These are phyloP conservation scores for Bufo bufo DNA, from an alignment of 2,113 vertebrate species.

Conservation along the genomic window DNA sequence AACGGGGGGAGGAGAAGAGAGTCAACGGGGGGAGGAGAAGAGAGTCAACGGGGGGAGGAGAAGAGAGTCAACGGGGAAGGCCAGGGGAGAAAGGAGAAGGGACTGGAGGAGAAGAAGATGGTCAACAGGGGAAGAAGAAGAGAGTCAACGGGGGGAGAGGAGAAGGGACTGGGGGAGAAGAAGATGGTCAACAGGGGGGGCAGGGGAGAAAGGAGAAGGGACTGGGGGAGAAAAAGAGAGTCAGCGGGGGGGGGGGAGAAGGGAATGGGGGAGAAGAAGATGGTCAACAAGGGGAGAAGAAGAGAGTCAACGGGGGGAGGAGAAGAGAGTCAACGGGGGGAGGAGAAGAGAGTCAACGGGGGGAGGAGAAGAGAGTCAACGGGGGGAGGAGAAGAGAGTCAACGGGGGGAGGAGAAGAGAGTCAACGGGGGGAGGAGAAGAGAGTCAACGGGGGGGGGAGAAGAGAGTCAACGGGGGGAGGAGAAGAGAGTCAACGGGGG, in stretches of 20 bases:
- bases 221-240: no score
- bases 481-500: not conserved
- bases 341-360: rapidly evolving
- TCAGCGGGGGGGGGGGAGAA: no score
- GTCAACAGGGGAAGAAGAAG: no score
- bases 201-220: not conserved
- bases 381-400: not conserved
- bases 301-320: not conserved
- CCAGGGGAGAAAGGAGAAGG: not conserved
- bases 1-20: not conserved
- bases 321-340: not conserved
- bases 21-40: not conserved
- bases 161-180: not conserved
- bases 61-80: no score
- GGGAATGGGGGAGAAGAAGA: not conserved
- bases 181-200: not conserved
- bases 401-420: not conserved
- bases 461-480: not conserved
- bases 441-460: not conserved
- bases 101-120: no score
- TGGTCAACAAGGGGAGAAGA: no score
- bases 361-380: not conserved
- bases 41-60: not conserved
- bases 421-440: not conserved
- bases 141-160: not conserved